Conservation (phyloP, 2,888 invertebrate genomes). For the Schizotus pectinicornis region DNA sequence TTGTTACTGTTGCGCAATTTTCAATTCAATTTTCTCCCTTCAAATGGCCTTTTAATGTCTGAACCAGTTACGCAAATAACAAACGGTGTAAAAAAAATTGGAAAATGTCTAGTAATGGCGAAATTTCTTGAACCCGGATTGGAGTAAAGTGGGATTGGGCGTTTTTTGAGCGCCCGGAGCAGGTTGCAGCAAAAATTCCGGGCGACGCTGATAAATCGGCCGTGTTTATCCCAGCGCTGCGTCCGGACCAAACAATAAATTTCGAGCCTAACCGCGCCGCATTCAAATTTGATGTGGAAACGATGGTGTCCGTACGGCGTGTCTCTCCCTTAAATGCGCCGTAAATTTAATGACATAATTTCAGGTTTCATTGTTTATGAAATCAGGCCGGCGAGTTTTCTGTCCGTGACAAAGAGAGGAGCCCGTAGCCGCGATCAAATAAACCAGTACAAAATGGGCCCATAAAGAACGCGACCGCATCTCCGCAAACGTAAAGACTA, state of each 20-base stretch:
- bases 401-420: background rate
- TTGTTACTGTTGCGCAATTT: too few relatives aligned
- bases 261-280: background rate
- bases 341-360: conserved; percentile 11
- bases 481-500: conserved; percentile 45
- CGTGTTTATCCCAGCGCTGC: conserved; percentile 1
- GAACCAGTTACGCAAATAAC: too few relatives aligned
- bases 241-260: background rate
- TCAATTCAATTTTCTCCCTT: too few relatives aligned
- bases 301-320: background rate
- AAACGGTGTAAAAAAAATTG: too few relatives aligned
- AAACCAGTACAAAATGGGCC: conserved; percentile 43
- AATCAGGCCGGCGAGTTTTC: background rate
- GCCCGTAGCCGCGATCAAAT: conserved; percentile 26
- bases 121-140: too few relatives aligned
- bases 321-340: background rate
- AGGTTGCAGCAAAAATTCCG: too few relatives aligned
- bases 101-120: too few relatives aligned
- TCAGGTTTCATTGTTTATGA: conserved; percentile 13
- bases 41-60: too few relatives aligned
- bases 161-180: too few relatives aligned
- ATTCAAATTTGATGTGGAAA: background rate
- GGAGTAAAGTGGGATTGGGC: too few relatives aligned
- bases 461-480: conserved; percentile 42
- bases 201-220: background rate